A percentile compares a stretch with the other conserved stretches of the same genome.
phyloP scores from a whole-genome alignment of 2,113 vertebrate species.

The Entosphenus tridentatus region DNA sequence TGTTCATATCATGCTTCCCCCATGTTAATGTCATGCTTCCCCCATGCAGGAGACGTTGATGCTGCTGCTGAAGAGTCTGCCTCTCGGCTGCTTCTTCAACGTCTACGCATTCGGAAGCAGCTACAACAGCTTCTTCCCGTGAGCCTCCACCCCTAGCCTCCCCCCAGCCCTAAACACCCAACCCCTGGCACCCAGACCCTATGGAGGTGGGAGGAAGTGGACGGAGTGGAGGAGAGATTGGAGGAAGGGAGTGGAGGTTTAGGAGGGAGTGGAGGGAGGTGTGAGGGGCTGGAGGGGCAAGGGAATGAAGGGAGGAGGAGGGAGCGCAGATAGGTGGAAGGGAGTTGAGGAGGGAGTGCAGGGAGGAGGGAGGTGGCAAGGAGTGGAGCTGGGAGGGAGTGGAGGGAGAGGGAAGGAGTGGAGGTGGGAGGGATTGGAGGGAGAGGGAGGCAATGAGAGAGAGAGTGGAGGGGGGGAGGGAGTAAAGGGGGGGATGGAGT shows the following conservation, averaged over 20 bases:
- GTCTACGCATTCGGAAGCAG: constrained; percentile 36
- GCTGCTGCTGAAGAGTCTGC: constrained; percentile 45
- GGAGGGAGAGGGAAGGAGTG: no score
- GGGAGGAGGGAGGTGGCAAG: constrained; percentile 13
- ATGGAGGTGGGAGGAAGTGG: no score
- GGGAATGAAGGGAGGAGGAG: not conserved
- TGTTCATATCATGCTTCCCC: no score
- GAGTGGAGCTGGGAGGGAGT: constrained; percentile 21
- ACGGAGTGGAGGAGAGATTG: no score
- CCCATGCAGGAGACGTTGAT: constrained; percentile 29
- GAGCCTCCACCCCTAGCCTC: constrained; percentile 11
- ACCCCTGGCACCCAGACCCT: no score
- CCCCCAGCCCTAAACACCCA: not conserved
- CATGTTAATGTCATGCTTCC: not conserved
- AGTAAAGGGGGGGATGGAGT: not conserved
- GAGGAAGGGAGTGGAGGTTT: not conserved
- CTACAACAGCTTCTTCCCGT: constrained; percentile 26
- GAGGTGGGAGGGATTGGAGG: no score
- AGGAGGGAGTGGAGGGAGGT: not conserved
- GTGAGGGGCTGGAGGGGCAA: no score
- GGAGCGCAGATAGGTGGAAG: constrained; percentile 37
- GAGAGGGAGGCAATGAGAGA: constrained; percentile 15
- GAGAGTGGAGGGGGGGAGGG: not conserved
- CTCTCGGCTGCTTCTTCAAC: constrained; percentile 53
- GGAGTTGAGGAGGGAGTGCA: constrained; percentile 28